Evolutionary conservation across 1,140 invertebrate species (phyloP).

Genomic region (Hyles vespertilio): DNA sequence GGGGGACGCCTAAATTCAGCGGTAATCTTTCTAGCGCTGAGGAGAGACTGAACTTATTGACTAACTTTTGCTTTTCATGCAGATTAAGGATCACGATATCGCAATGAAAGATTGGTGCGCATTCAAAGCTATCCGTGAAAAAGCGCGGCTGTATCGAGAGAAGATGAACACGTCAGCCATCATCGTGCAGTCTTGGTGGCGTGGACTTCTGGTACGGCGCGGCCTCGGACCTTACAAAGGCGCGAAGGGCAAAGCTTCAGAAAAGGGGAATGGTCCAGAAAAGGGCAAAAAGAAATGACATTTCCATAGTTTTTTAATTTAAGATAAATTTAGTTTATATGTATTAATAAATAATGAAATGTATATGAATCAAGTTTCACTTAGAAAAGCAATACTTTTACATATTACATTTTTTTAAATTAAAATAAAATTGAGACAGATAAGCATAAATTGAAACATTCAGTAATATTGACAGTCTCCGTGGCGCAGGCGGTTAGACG

Average conservation of each 20-base stretch:
- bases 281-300: constrained; percentile 39
- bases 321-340: too few species aligned
- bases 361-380: too few species aligned
- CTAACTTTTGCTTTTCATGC: neutral
- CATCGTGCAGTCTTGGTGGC: constrained; percentile 83
- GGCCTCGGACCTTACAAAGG: constrained; percentile 77
- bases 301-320: too few species aligned
- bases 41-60: neutral
- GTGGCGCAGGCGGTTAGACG: too few species aligned
- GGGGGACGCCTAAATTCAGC: too few species aligned
- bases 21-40: too few species aligned
- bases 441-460: too few species aligned
- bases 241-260: constrained; percentile 63
- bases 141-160: constrained; percentile 40
- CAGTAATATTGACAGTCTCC: too few species aligned
- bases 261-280: constrained; percentile 15
- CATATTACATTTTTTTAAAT: too few species aligned
- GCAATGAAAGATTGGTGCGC: constrained; percentile 53
- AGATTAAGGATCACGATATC: constrained; percentile 30
- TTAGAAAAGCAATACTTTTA: too few species aligned
- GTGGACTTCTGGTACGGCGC: constrained; percentile 80
- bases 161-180: constrained; percentile 60
- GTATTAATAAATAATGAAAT: too few species aligned
- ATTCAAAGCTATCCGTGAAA: constrained; percentile 62
- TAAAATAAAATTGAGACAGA: too few species aligned